phyloP scores from a whole-genome alignment of 1,140 invertebrate species.

The Xylocopa sonorina region DNA sequence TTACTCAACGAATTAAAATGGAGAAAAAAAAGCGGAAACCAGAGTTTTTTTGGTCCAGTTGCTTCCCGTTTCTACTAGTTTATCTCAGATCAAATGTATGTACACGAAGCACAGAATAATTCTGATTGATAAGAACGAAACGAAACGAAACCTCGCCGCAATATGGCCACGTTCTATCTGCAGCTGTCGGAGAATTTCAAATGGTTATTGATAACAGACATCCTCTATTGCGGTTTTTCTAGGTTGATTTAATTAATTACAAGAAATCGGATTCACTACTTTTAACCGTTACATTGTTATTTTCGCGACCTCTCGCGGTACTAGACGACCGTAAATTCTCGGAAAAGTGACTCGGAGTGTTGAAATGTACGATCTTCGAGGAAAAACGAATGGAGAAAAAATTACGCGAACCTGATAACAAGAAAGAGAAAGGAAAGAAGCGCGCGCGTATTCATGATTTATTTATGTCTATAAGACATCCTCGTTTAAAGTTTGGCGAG shows the following conservation, averaged over 20 bases:
- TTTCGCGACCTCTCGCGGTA: not conserved
- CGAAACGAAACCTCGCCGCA: not conserved
- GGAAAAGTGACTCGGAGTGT: not conserved
- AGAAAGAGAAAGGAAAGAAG: too few species aligned
- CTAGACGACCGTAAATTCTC: not conserved
- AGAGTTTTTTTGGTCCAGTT: not conserved
- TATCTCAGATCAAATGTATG: not conserved
- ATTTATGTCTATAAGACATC: not conserved
- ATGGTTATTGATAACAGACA: conserved; percentile 3
- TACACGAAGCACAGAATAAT: not conserved
- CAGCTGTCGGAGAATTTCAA: not conserved
- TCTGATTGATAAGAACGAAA: not conserved
- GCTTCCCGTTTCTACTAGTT: not conserved
- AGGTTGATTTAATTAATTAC: not conserved
- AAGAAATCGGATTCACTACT: not conserved
- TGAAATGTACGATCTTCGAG: not conserved
- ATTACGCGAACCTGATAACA: too few species aligned
- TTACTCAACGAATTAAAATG: not conserved
- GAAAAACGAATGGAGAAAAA: not conserved
- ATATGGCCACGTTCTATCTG: not conserved
- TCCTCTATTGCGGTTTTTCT: conserved; percentile 28
- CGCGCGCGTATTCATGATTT: not conserved
- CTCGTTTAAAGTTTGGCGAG: not conserved
- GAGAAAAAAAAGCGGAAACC: not conserved
- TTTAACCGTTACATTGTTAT: not conserved